Conservation (phyloP, 2,888 invertebrate species). For the Suillia variegata region DNA sequence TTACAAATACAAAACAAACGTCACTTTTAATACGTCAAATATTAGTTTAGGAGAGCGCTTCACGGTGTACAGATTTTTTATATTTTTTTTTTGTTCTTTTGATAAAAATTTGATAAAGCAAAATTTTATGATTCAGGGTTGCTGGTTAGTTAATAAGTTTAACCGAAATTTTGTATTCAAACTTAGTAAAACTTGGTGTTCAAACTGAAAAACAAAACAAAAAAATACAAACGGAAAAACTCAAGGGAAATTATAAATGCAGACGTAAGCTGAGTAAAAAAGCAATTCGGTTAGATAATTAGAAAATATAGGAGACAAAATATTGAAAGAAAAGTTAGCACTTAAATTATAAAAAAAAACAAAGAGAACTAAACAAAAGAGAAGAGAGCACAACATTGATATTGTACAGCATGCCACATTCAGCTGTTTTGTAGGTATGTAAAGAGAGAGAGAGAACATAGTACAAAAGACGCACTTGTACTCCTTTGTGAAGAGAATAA, state of each 20-base stretch:
- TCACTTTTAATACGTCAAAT: not conserved
- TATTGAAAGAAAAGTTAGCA: not conserved
- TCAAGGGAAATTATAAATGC: not conserved
- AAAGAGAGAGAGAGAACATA: no score
- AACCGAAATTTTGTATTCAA: not conserved
- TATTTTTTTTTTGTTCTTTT: no score
- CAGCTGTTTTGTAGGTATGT: not conserved
- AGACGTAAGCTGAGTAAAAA: not conserved
- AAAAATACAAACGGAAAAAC: not conserved
- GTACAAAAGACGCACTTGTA: no score
- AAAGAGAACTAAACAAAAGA: no score
- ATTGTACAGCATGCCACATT: not conserved
- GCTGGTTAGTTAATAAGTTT: constrained; percentile 1
- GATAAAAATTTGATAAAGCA: not conserved
- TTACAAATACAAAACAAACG: not conserved
- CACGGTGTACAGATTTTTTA: not conserved
- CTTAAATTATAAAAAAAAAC: not conserved
- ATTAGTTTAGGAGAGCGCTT: not conserved
- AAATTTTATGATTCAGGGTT: not conserved
- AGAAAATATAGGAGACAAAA: not conserved
- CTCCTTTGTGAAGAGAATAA: no score
- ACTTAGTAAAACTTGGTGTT: not conserved
- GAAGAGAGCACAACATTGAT: not conserved
- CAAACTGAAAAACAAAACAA: not conserved
- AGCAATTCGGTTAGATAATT: not conserved